A percentile compares a stretch with the other conserved stretches of the same genome.
Evolutionary conservation across 2,797 vertebrate genomes (phyloP).

Genomic region (Paguma larvata): DNA sequence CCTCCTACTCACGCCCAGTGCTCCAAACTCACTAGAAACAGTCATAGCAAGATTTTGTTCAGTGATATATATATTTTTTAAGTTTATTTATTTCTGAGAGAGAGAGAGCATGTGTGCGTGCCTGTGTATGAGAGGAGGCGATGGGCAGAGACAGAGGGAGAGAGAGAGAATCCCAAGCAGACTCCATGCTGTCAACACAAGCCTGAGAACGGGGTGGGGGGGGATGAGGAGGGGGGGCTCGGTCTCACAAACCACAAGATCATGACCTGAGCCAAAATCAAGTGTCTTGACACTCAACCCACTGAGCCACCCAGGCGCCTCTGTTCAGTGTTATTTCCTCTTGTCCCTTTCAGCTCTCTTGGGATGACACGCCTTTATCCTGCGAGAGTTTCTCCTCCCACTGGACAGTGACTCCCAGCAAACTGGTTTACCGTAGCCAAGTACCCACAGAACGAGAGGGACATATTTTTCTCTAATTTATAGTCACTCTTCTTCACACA

Average conservation of each 20-base stretch:
- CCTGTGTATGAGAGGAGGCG: too few species aligned
- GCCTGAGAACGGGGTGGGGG: too few species aligned
- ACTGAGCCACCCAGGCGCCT: too few species aligned
- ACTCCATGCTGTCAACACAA: too few species aligned
- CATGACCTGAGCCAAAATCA: too few species aligned
- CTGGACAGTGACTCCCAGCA: background rate
- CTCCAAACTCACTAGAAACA: background rate
- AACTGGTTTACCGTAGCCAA: background rate
- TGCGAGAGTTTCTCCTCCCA: background rate
- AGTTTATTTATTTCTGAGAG: too few species aligned
- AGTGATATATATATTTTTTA: background rate
- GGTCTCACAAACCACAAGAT: too few species aligned
- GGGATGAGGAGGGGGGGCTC: accelerated
- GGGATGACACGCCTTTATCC: background rate
- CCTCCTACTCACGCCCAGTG: accelerated
- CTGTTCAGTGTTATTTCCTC: background rate
- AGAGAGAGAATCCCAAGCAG: too few species aligned
- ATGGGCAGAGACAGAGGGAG: too few species aligned
- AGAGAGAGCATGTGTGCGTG: too few species aligned
- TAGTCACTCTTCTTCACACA: background rate
- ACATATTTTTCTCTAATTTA: background rate
- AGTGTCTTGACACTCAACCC: too few species aligned
- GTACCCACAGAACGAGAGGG: background rate
- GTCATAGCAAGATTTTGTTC: background rate
- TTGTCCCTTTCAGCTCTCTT: background rate